These are phyloP conservation scores for Puma concolor DNA, from an alignment of 2,113 vertebrate species.

Conservation along the genomic window DNA sequence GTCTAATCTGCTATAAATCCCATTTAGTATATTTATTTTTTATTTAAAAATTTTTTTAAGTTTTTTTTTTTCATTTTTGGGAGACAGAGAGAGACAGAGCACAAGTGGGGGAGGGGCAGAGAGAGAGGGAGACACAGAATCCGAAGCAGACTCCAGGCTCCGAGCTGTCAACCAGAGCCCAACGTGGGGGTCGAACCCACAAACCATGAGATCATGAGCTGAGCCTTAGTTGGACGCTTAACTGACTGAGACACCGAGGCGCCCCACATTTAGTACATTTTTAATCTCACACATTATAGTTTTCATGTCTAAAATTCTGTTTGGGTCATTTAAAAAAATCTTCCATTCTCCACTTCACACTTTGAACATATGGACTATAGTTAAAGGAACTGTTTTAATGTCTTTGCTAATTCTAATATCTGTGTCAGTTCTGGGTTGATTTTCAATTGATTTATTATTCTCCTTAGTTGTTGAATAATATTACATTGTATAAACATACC, in stretches of 20 bases:
- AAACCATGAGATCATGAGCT: no score
- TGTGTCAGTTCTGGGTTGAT: background rate
- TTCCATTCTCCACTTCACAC: background rate
- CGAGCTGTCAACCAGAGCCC: no score
- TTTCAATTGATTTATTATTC: constrained; percentile 26
- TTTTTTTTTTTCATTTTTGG: no score
- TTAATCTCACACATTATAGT: background rate
- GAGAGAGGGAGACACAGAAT: no score
- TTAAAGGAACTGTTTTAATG: background rate
- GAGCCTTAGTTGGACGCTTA: no score
- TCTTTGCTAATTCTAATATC: constrained; percentile 2
- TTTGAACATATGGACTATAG: background rate
- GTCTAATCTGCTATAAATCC: background rate
- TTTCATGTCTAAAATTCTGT: background rate
- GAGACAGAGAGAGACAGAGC: no score
- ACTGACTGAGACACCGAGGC: no score
- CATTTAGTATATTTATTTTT: background rate
- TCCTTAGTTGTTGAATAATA: background rate
- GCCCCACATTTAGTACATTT: background rate
- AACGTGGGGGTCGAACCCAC: no score
- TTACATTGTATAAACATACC: background rate
- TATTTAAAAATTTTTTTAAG: no score
- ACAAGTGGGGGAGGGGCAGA: no score
- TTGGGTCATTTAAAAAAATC: background rate
- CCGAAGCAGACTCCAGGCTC: no score